phyloP scores from a whole-genome alignment of 1,140 invertebrate species.

The Temnothorax nylanderi region DNA sequence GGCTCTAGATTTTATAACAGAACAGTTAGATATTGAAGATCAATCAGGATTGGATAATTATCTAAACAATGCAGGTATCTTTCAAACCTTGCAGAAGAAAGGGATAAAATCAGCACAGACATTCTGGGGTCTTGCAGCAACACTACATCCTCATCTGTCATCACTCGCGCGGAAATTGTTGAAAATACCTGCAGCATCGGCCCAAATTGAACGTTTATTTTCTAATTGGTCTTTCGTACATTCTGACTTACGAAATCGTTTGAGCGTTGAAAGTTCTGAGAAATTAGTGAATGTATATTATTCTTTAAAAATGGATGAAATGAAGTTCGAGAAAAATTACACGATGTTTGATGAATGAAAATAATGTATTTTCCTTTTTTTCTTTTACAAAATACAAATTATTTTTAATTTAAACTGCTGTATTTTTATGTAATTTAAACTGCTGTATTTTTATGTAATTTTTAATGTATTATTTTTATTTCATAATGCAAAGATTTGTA shows the following conservation, averaged over 20 bases:
- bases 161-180: not conserved
- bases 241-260: not conserved
- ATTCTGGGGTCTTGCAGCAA: not conserved
- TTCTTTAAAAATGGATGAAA: constrained; percentile 8
- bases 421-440: too few relatives aligned
- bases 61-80: not conserved
- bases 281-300: not conserved
- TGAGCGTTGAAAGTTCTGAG: not conserved
- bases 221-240: not conserved
- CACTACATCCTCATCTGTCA: not conserved
- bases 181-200: not conserved
- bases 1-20: not conserved
- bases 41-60: not conserved
- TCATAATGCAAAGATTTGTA: too few relatives aligned
- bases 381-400: too few relatives aligned
- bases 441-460: too few relatives aligned
- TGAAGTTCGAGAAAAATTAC: too few relatives aligned
- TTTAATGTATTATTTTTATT: too few relatives aligned
- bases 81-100: not conserved
- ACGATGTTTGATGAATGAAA: too few relatives aligned
- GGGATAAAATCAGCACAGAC: not conserved
- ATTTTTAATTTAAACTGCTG: too few relatives aligned
- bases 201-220: not conserved
- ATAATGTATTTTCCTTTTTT: too few relatives aligned
- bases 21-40: not conserved